Evolutionary conservation across 2,113 vertebrate genomes (phyloP).

Genomic region (Apus apus): DNA sequence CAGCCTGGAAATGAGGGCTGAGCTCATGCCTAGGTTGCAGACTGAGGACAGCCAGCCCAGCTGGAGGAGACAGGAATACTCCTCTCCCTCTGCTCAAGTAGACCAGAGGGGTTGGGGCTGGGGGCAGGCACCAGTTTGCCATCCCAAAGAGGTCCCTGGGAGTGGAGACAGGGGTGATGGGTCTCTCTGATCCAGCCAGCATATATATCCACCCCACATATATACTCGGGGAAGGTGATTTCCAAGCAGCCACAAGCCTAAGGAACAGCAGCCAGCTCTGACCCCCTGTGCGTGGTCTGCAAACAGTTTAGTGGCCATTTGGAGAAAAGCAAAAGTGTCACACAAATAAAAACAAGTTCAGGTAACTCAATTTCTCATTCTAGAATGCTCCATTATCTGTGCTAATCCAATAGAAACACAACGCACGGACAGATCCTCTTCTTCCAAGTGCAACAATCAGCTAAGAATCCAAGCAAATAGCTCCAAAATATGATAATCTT

Average conservation of each 20-base stretch:
- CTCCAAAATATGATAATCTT: background rate
- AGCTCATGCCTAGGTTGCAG: background rate
- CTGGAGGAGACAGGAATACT: background rate
- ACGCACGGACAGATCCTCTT: accelerated
- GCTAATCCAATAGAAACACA: background rate
- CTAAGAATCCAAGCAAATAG: background rate
- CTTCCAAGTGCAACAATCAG: background rate
- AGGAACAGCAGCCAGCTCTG: background rate
- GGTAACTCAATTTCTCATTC: too few relatives aligned
- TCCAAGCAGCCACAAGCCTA: background rate
- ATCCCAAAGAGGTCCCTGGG: background rate
- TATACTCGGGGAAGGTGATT: background rate
- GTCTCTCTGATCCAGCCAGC: background rate
- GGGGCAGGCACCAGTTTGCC: too few relatives aligned
- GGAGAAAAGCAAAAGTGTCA: accelerated
- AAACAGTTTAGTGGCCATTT: background rate
- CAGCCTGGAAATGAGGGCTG: background rate
- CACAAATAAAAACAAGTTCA: accelerated
- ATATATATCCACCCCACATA: too few relatives aligned
- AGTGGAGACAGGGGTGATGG: accelerated
- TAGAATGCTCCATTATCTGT: accelerated
- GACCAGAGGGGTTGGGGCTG: accelerated
- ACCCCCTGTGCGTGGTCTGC: background rate
- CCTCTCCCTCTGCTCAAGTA: background rate
- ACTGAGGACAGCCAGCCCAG: background rate